Evolutionary conservation across 2,797 vertebrate species (phyloP).

Genomic region (Borostomias antarcticus): DNA sequence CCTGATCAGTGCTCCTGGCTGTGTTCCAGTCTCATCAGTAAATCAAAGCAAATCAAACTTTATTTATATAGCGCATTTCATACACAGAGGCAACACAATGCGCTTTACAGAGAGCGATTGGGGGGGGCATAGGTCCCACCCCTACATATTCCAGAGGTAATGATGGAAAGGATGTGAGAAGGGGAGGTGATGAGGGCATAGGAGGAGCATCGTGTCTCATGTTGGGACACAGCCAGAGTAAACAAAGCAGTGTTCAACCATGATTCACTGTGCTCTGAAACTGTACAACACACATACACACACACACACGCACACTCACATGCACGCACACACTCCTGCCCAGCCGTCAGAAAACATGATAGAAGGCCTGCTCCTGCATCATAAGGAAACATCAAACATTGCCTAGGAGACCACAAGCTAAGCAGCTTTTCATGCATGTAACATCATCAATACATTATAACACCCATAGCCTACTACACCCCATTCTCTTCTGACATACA

Average conservation of each 20-base stretch:
- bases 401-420: constrained; percentile 14
- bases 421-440: constrained; percentile 15
- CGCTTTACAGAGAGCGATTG: too few relatives aligned
- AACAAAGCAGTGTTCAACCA: neutral
- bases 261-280: neutral
- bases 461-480: neutral
- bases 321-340: constrained; percentile 1
- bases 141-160: neutral
- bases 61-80: too few relatives aligned
- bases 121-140: too few relatives aligned
- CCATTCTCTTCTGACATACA: neutral
- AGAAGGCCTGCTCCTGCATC: neutral
- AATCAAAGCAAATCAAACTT: too few relatives aligned
- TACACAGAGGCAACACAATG: too few relatives aligned
- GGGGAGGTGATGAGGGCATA: neutral
- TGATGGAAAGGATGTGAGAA: neutral
- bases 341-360: neutral
- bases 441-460: neutral
- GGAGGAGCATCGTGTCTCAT: neutral
- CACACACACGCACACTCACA: constrained; percentile 7
- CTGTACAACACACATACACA: neutral
- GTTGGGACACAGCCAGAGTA: neutral
- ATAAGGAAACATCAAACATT: constrained; percentile 1
- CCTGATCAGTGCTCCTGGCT: too few relatives aligned
- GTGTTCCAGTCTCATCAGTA: too few relatives aligned